phyloP scores from a whole-genome alignment of 2,113 vertebrate species.

The Salvelinus namaycush region DNA sequence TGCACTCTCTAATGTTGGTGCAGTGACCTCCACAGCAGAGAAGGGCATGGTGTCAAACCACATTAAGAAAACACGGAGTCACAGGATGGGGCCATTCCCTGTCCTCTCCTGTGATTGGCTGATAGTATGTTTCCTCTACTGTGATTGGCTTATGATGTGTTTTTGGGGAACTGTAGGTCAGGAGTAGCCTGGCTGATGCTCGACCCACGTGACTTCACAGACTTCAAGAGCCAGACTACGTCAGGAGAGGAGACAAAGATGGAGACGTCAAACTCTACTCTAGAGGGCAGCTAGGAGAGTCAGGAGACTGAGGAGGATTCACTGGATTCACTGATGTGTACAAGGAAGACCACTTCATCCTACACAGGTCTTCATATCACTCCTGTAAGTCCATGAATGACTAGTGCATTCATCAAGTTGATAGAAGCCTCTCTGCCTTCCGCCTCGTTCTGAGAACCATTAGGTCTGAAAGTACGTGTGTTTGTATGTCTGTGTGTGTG shows the following conservation, averaged over 20 bases:
- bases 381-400: too few species aligned
- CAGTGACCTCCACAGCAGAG: constrained; percentile 2
- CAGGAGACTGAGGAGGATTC: neutral
- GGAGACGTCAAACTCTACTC: neutral
- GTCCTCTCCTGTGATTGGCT: too few species aligned
- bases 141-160: neutral
- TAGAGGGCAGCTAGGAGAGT: neutral
- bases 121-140: neutral
- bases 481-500: constrained; percentile 12
- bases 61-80: neutral
- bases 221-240: too few species aligned
- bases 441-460: constrained; percentile 43
- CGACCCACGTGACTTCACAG: too few species aligned
- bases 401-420: too few species aligned
- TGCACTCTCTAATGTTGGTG: neutral
- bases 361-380: neutral
- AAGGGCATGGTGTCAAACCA: constrained; percentile 1
- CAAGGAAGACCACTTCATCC: neutral
- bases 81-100: neutral
- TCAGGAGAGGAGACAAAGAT: neutral
- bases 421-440: constrained; percentile 35
- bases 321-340: neutral
- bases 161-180: neutral
- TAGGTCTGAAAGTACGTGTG: constrained; percentile 61
- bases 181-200: too few species aligned